phyloP scores from a whole-genome alignment of 2,888 invertebrate species.

The Apotomis turbidana region DNA sequence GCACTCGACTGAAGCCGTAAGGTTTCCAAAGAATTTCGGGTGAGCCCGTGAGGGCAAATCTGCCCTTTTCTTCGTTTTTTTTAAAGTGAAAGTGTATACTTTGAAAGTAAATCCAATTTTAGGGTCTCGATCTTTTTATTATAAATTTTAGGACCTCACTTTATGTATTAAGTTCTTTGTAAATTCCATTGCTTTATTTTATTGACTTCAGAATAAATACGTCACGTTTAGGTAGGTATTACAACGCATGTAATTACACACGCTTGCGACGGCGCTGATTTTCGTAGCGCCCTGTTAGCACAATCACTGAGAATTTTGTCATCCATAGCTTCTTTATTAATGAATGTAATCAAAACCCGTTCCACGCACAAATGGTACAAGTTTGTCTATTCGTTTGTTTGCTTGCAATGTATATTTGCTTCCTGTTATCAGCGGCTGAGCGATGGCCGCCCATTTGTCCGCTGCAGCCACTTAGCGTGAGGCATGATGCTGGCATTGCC shows the following conservation, averaged over 20 bases:
- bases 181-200: no score
- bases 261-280: no score
- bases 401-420: conserved; percentile 8
- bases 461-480: conserved; percentile 27
- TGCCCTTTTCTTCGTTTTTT: conserved; percentile 41
- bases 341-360: background rate
- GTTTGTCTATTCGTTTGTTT: conserved; percentile 22
- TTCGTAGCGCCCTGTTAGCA: no score
- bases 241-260: no score
- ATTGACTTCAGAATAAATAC: no score
- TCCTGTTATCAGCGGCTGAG: conserved; percentile 13
- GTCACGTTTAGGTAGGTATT: no score
- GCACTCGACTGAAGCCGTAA: conserved; percentile 57
- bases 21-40: conserved; percentile 58
- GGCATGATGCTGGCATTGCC: conserved; percentile 9
- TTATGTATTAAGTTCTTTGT: no score
- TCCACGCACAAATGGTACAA: background rate
- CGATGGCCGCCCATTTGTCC: conserved; percentile 20
- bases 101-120: conserved; percentile 25
- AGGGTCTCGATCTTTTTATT: conserved; percentile 2
- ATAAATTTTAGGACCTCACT: background rate
- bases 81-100: conserved; percentile 20
- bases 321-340: background rate
- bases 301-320: no score
- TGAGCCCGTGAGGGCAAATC: conserved; percentile 49